Evolutionary conservation across 2,797 vertebrate genomes (phyloP), one percentile per base, ranked within the genome.

Genomic region (Micromesistius poutassou): DNA sequence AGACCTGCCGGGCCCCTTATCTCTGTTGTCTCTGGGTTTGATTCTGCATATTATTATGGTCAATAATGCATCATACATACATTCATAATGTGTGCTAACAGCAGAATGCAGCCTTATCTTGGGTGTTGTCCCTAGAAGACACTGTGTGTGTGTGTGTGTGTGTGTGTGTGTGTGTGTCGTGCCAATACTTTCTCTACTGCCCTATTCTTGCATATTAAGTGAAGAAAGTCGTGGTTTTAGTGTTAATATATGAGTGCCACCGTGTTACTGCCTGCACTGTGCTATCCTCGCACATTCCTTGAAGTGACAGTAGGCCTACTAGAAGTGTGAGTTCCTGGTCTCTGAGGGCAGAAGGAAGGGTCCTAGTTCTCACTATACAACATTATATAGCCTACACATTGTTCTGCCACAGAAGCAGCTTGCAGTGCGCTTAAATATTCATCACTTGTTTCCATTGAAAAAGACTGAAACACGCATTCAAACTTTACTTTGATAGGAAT

Each of bases 401-500:
- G 86, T 89, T 89, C 82, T 81, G 78, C 74, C 77, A 66, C 78
- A 89, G 87, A 88, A 82, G 73, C 77, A 70, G 33, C 73, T 75
- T 80, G 80, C 50, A 80, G 14, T 9, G 50, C 76, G 82, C 19
- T 85, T 74, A 88, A 88, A 91, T 89, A 84, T 80, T 87, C 81
- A 89, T 87, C 76, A 75, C 40, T 72, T 76, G 88, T 84, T 88
- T 81, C 76, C 90, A 83, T 87, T 84, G 84, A 83, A 89, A 68
- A 91, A 82, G 86, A 82, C 81, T 77, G 42, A 81, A 83, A 83
- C 85, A 84, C 85, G 82, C 87, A 89, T 84, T 85, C 79, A 79
- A 73, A 78, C 85, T 91, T 83, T 78, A 82, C 91, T 91, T 86
- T 82, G 90, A 91, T 89, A 89, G 89, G 87, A 90, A 89, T 93